phyloP scores from a whole-genome alignment of 2,113 vertebrate species.

The Tenrec ecaudatus region DNA sequence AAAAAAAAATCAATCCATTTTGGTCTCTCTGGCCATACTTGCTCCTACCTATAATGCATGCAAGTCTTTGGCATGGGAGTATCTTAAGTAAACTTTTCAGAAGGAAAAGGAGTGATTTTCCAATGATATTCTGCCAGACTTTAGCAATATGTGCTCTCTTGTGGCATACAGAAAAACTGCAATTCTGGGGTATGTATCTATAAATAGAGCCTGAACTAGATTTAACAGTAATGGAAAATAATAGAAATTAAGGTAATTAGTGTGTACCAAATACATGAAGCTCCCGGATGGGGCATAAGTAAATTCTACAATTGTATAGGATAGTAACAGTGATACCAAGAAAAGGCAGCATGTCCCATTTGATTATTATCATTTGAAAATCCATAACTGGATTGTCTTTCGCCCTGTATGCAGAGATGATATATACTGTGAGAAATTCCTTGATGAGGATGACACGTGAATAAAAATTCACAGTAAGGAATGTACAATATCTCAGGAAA shows the following conservation, averaged over 20 bases:
- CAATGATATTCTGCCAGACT: neutral
- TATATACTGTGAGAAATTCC: neutral
- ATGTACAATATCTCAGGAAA: neutral
- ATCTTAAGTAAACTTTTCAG: neutral
- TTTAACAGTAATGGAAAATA: neutral
- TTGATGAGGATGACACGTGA: neutral
- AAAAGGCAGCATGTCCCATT: neutral
- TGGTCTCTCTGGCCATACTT: neutral
- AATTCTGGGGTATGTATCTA: neutral
- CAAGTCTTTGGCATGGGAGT: neutral
- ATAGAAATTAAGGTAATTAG: neutral
- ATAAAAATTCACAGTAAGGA: neutral
- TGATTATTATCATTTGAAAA: no score
- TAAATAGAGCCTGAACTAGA: neutral
- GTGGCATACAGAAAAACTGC: neutral
- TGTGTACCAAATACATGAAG: neutral
- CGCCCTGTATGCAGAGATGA: no score
- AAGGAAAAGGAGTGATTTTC: neutral
- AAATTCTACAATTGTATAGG: neutral
- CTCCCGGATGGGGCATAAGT: neutral
- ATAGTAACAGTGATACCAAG: neutral
- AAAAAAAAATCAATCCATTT: neutral
- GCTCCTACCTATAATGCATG: neutral
- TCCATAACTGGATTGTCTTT: no score
- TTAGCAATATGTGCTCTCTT: neutral